Evolutionary conservation across 2,113 vertebrate genomes (phyloP).

Genomic region (Chaetops frenatus): DNA sequence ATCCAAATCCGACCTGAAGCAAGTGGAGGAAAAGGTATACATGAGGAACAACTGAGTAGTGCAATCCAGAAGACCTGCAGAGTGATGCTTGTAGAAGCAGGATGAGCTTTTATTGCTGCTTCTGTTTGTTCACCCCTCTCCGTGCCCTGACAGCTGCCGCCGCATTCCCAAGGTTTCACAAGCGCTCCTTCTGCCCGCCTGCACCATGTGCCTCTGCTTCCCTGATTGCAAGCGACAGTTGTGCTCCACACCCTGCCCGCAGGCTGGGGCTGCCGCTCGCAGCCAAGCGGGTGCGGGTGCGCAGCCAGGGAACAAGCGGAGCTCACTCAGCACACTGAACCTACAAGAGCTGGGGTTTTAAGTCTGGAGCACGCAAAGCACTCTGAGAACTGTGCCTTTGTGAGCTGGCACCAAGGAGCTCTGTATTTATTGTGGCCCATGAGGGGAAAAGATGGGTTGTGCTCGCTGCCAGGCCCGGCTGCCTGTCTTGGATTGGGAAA

Average conservation of each 20-base stretch:
- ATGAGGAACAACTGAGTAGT: background rate
- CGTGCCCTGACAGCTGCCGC: background rate
- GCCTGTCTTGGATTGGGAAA: slow-evolving; percentile 44
- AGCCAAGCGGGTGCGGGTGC: background rate
- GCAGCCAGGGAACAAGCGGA: background rate
- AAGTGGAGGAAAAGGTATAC: background rate
- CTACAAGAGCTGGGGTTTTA: background rate
- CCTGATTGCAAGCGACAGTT: background rate
- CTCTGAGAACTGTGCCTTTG: slow-evolving; percentile 4
- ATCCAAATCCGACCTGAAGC: background rate
- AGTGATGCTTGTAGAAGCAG: background rate
- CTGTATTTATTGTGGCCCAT: slow-evolving; percentile 40
- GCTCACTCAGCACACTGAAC: background rate
- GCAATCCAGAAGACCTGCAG: background rate
- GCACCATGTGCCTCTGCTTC: background rate
- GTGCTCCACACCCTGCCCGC: background rate
- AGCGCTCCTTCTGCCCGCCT: background rate
- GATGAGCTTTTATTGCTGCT: background rate
- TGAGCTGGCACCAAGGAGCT: slow-evolving; percentile 26
- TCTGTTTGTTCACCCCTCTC: background rate
- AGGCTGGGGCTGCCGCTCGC: background rate
- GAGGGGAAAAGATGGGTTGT: slow-evolving; percentile 46
- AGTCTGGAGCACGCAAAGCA: background rate
- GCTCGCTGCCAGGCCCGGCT: slow-evolving; percentile 16
- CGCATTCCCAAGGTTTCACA: background rate